Evolutionary conservation across 2,888 invertebrate species (phyloP), one percentile per base, ranked within the genome.

Genomic region (Epinotia ramella): DNA sequence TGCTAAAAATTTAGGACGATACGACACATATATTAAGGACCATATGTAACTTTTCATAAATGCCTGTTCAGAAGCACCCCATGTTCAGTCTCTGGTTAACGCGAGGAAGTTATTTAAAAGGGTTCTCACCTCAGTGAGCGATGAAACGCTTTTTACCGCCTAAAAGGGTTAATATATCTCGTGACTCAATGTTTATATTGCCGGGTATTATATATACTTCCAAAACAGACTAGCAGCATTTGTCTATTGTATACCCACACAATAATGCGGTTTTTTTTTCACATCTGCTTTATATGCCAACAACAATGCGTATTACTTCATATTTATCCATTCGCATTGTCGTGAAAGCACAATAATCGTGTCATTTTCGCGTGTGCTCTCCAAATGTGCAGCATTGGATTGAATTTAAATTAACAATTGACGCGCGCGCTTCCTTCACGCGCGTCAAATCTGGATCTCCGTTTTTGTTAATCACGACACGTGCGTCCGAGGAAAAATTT

Each of bases 301-400:
- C 64, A 57, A 57, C 56, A 63, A 60, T 44, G 53, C 67, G 24
- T 56, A 57, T 63, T 46, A 65, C 20, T 75, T 70, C 65, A 44
- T 59, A 1, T 20, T 3, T 56, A 60, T 70, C 59, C 53, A 49
- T 65, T 75, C 53, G 53, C 53, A 16, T 13, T 13, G 12, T 12
- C 46, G 13, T 13, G 60, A 68, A 56, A 66, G 44, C 62, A 60
- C 60, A 62, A 76, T 76, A 67, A 76, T 67, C 24, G 62, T 67
- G 56, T 62, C 66, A 76, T 65, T 69, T 69, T 65, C 44, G 53
- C 62, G 62, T 18, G 49, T 20, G 65, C 60, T 59, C 44, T 24
- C 44, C 49, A 72, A 72, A 76, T 76, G 76, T 46, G 72, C 67
- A 44, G 56, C 57, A 76, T 76, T 76, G n/a, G n/a, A n/a, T n/a